Base-by-base conservation (phyloP, 1,140 invertebrate genomes). In the Brachionus asplanchnoidis region DNA sequence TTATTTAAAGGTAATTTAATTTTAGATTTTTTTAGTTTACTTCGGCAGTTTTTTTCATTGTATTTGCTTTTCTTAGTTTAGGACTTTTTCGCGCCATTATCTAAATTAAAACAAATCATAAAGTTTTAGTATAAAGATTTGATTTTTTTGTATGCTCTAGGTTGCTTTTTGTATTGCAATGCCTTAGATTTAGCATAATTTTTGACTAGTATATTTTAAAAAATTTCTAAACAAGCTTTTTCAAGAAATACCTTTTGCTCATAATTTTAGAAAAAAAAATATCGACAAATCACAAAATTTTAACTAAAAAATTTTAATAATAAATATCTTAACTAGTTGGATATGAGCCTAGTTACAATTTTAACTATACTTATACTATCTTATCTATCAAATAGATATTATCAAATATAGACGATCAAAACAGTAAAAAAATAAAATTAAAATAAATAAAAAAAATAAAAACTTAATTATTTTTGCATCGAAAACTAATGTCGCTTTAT, bases 181-280 rank as follows among this genome's bases (percentile, higher is more conserved):
- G 9, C 40, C 17, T 75, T 46, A 4, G 53, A 77, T 77, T 77
- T 77, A 77, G 73, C 73, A 77, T 77, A 77, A 77, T 77, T 77
- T 77, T 50, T 12, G 42, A 46, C 73, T 26, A 77, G 28, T 50
- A 77, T 77, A 46, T 46, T 77, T 60, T 20, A 11, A 23, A 23
- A 56, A 20, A 60, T 20, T 60, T 60, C 53, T 20, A 60, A 17
- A n/a, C 7, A 56, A 23, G 53, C 53, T 60, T 60, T 20, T 60
- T 8, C 23, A 20, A 1, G 6, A 20, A 60, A 60, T 60, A 60
- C 53, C 53, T 60, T 60, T 60, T 20, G 53, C 20, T 60, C 53
- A 60, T 60, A 60, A 60, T 60, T 60, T 60, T 20, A 60, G 53
- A 7, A 20, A 20, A 56, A 9, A 17, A 60, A 53, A 60, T 26